Evolutionary conservation across 2,113 vertebrate genomes (phyloP).

Genomic region (Condylura cristata): DNA sequence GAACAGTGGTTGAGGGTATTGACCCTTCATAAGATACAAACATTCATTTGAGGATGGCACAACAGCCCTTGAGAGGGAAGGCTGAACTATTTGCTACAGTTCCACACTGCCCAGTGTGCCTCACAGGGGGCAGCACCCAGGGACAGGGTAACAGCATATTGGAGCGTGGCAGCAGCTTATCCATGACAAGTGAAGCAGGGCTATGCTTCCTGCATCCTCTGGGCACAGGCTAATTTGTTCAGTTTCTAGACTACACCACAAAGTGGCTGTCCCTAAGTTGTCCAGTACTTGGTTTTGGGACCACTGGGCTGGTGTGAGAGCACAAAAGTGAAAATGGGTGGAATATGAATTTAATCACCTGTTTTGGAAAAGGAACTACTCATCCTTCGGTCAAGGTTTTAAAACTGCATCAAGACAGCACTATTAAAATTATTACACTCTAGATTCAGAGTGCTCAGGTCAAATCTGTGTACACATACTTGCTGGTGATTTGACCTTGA

Average conservation of each 20-base stretch:
- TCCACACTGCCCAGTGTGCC: too few species aligned
- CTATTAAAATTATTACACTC: neutral
- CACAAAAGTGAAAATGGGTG: neutral
- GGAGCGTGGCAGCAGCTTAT: neutral
- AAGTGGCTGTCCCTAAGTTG: neutral
- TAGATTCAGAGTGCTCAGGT: neutral
- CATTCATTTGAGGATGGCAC: neutral
- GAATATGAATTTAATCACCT: neutral
- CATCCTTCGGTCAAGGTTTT: neutral
- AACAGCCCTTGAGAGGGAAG: neutral
- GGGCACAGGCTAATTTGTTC: neutral
- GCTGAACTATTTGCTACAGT: neutral
- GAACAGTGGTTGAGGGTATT: neutral
- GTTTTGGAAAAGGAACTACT: neutral
- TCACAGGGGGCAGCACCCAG: neutral
- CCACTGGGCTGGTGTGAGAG: neutral
- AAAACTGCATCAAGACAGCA: neutral
- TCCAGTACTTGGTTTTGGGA: neutral
- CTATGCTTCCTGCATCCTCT: neutral
- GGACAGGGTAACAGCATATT: neutral
- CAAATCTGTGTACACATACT: neutral
- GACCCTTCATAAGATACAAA: neutral
- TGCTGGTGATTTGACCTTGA: neutral
- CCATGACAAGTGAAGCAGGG: neutral
- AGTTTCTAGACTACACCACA: neutral